Base-by-base conservation (phyloP, 2,797 vertebrate genomes). In the Characodon lateralis region DNA sequence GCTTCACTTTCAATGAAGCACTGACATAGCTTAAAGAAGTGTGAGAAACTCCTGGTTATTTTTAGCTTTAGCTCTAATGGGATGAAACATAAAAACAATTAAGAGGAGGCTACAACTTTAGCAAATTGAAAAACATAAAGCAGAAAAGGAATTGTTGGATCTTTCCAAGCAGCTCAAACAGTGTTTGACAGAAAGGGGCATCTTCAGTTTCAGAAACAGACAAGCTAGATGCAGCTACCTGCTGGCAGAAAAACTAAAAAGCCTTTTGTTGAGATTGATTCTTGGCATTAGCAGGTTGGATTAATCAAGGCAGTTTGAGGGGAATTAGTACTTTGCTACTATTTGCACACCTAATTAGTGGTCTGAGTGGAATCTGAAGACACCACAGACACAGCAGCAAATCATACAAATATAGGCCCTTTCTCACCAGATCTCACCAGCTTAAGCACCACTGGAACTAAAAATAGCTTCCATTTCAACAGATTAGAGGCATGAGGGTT, bases 321-420 rank as follows among this genome's bases (percentile, higher is more conserved):
- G 82, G 85, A 94, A 92, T 91, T 86, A 91, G 87, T 48, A 80
- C 85, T 89, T 91, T 79, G 82, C 79, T 83, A 72, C 79, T 83
- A 85, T 87, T 88, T 73, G 50, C 76, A 81, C 68, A 87, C 80
- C 86, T 91, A 85, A 93, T 93, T 91, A 92, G 86, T 50, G 81
- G 76, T 82, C 73, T 78, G 82, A 87, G 87, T 80, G 84, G 80
- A 69, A 89, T 82, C 83, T 80, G 35, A 73, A 87, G 82, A 79
- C 85, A 31, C 50, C 16, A 39, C 35, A 22, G 66, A 85, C 78
- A 78, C 78, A 74, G 71, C 51, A 24, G 78, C 28, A 71, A 20
- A 39, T 87, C 78, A 77, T 58, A 79, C 85, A 88, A 87, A 83
- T 22, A 70, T 20, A 68, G 68, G 51, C 68, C n/a, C 41, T 85